phyloP scores from a whole-genome alignment of 2,797 vertebrate species.

The Microhierax caerulescens region DNA sequence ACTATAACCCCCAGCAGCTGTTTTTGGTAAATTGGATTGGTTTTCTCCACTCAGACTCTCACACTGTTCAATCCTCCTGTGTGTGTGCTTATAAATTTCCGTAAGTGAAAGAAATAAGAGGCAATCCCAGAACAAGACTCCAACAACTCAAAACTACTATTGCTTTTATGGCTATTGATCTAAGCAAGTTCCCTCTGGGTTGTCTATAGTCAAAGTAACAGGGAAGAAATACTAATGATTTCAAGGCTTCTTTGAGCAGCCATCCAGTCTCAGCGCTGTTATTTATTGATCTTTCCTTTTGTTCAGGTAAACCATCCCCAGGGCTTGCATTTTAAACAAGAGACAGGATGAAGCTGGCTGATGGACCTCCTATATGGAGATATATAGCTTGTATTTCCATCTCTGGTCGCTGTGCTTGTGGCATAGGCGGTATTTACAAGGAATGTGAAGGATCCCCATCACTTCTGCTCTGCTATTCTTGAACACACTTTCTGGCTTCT shows the following conservation, averaged over 20 bases:
- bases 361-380: neutral
- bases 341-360: neutral
- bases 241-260: neutral
- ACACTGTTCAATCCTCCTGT: neutral
- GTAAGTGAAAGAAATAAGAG: neutral
- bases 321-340: neutral
- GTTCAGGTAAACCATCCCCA: neutral
- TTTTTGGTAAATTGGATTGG: neutral
- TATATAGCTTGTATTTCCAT: neutral
- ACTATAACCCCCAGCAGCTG: neutral
- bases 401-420: neutral
- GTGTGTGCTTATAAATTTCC: neutral
- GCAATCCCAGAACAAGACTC: neutral
- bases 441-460: neutral
- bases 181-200: neutral
- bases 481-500: neutral
- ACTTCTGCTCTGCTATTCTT: neutral
- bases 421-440: neutral
- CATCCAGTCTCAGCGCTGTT: neutral
- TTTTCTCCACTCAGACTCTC: neutral
- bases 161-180: neutral
- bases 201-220: neutral
- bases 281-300: neutral
- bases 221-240: neutral
- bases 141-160: neutral